phyloP scores from a whole-genome alignment of 2,113 vertebrate genomes.

The Proterorhinus semilunaris region DNA sequence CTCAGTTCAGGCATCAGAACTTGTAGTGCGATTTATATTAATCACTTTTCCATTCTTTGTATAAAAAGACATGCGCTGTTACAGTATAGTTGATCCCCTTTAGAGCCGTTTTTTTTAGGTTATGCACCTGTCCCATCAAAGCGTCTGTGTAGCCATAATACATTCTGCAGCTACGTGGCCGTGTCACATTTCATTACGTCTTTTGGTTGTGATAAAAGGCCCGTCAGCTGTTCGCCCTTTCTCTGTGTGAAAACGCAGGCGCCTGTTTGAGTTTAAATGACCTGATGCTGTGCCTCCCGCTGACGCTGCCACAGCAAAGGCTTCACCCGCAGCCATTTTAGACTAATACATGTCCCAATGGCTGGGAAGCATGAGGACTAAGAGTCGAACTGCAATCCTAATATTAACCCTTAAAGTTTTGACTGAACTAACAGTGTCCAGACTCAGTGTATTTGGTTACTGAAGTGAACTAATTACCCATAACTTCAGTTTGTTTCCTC shows the following conservation, averaged over 20 bases:
- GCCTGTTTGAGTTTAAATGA: conserved; percentile 33
- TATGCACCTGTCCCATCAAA: conserved; percentile 41
- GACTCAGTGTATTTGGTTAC: no score
- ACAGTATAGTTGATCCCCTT: background rate
- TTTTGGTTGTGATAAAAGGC: conserved; percentile 35
- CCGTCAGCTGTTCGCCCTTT: conserved; percentile 36
- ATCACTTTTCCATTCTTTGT: background rate
- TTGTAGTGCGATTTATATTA: background rate
- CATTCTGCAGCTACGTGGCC: conserved; percentile 18
- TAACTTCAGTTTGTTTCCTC: no score
- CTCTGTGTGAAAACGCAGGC: conserved; percentile 22
- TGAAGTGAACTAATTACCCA: no score
- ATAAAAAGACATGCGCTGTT: background rate
- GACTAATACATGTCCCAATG: conserved; percentile 31
- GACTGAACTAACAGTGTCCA: no score
- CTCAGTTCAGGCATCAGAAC: no score
- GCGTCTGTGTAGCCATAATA: conserved; percentile 43
- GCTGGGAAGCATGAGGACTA: background rate
- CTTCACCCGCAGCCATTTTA: conserved; percentile 21
- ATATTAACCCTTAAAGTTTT: no score
- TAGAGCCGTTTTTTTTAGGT: background rate
- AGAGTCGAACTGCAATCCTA: no score
- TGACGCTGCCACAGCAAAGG: conserved; percentile 14
- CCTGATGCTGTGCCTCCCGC: conserved; percentile 1
- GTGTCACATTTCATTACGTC: conserved; percentile 46